Evolutionary conservation across 2,797 vertebrate genomes (phyloP).

Genomic region (Onychomys torridus): DNA sequence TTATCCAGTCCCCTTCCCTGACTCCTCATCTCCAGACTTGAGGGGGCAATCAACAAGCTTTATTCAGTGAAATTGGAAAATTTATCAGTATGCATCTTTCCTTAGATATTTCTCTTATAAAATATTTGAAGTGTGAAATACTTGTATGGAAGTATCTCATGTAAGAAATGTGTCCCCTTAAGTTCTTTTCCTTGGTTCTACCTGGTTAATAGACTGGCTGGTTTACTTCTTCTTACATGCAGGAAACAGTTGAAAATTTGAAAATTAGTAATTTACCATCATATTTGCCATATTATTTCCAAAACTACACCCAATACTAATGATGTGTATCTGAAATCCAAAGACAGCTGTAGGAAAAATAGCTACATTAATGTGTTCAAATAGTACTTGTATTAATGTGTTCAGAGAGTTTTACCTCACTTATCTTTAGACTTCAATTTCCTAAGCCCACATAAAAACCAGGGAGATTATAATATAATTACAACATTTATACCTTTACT

Average conservation of each 20-base stretch:
- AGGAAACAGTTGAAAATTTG: not conserved
- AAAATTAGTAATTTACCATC: not conserved
- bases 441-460: not conserved
- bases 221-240: not conserved
- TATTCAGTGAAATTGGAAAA: not conserved
- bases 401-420: not conserved
- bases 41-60: not conserved
- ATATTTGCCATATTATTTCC: not conserved
- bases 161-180: not conserved
- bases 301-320: not conserved
- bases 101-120: not conserved
- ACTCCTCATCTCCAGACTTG: not conserved
- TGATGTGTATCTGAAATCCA: not conserved
- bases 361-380: not conserved
- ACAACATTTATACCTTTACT: not conserved
- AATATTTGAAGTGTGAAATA: not conserved
- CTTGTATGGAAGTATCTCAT: not conserved
- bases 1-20: accelerated
- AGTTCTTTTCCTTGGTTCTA: not conserved
- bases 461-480: not conserved
- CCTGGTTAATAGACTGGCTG: not conserved
- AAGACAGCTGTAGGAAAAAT: not conserved
- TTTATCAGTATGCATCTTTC: not conserved
- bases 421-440: constrained; percentile 40
- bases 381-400: not conserved